These are phyloP conservation scores for Seriola rivoliana DNA, from an alignment of 2,113 vertebrate species.

Conservation along the genomic window DNA sequence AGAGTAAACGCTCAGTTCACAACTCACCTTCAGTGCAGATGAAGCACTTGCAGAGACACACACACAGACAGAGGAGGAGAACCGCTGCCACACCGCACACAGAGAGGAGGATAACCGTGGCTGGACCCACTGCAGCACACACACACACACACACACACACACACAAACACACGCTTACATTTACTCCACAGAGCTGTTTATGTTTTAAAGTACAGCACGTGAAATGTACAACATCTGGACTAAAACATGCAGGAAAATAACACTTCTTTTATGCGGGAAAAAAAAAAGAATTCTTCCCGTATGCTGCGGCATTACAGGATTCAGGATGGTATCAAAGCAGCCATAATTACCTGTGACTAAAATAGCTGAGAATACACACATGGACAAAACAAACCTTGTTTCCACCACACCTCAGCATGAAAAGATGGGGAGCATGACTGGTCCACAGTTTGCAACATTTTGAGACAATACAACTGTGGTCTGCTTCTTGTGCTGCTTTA, in stretches of 20 bases:
- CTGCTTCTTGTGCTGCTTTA: background rate
- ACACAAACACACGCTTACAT: background rate
- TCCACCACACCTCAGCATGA: background rate
- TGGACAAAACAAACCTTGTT: conserved; percentile 20
- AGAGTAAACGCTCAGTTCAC: background rate
- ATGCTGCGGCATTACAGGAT: conserved; percentile 29
- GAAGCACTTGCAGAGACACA: conserved; percentile 83
- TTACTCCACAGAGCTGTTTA: background rate
- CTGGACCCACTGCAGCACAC: conserved; percentile 64
- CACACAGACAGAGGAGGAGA: conserved; percentile 80
- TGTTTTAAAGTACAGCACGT: background rate
- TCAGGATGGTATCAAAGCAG: conserved; percentile 50
- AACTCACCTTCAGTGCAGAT: conserved; percentile 75
- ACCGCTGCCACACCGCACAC: conserved; percentile 66
- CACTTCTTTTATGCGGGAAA: no score
- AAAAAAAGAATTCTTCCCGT: conserved; percentile 15
- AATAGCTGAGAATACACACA: conserved; percentile 47
- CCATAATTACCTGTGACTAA: conserved; percentile 52
- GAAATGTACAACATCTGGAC: conserved; percentile 30
- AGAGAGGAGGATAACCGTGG: conserved; percentile 71
- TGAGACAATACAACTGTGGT: background rate
- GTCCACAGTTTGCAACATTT: no score
- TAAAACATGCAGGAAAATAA: conserved; percentile 34
- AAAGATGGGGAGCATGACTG: background rate
- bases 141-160: conserved; percentile 44